Evolutionary conservation across 2,113 vertebrate species (phyloP), one percentile per base, ranked within the genome.

Genomic region (Lucifuga dentata): DNA sequence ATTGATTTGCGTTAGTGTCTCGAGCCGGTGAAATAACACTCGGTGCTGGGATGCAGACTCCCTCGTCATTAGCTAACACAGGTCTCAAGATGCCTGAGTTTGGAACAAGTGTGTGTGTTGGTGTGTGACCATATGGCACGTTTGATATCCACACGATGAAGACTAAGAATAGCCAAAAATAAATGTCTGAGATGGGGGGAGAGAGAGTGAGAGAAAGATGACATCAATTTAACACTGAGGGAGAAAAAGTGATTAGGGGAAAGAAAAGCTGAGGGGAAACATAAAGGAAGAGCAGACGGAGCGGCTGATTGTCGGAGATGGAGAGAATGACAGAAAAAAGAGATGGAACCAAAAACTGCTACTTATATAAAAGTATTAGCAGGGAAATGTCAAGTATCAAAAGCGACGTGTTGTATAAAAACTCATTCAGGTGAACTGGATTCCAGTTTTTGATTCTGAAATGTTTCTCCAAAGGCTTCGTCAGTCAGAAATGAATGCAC

Each of bases 1-100:
- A 89, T 89, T 74, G 89, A 90, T 90, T 85, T 80, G 82, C 63
- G 52, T 85, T 77, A 74, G 76, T 29, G 79, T 85, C 81, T 83
- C 59, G 55, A 79, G 86, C 73, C 35, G 52, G 76, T 74, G 79
- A 74, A 89, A 81, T 78, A 81, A 85, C 84, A 80, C 76, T 29
- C 39, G 65, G 40, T 50, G 74, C 68, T 39, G 78, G 62, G 81
- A 83, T 71, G 79, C 87, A 75, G 73, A 73, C 80, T 71, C 79
- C 76, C 66, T 62, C 41, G 71, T 85, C 86, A 84, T 88, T 84
- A 88, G 78, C 62, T 68, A 77, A 62, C 50, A 46, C 68, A 11
- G 49, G 78, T 79, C 79, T 72, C 49, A 7, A 62, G 68, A 60
- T 19, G 48, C 26, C 49, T 3, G 68, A 19, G 67, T 48, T 66